Percentiles rank a stretch among this genome's conserved stretches.
phyloP scores from a whole-genome alignment of 2,888 invertebrate species.

The Phlogophora meticulosa region DNA sequence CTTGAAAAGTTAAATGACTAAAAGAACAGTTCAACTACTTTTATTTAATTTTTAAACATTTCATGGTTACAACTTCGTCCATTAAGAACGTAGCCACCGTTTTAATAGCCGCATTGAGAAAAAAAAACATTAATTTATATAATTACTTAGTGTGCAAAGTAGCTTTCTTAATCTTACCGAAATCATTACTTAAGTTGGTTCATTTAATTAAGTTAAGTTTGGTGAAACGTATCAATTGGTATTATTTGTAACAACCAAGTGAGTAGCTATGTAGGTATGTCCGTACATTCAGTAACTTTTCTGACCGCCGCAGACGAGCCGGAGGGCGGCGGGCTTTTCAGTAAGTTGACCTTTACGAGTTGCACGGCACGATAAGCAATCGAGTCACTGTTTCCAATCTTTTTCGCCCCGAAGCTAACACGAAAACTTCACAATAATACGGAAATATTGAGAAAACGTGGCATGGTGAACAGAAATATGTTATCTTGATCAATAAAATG shows the following conservation, averaged over 20 bases:
- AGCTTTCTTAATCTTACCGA: constrained; percentile 31
- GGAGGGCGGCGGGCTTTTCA: constrained; percentile 13
- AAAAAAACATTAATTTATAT: constrained; percentile 29
- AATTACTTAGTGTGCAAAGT: constrained; percentile 34
- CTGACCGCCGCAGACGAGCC: constrained; percentile 1
- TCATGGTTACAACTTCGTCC: constrained; percentile 15
- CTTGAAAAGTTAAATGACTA: constrained; percentile 3
- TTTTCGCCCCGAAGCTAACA: constrained; percentile 22
- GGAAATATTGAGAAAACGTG: constrained; percentile 27
- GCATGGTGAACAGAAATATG: constrained; percentile 17
- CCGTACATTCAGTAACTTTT: constrained; percentile 7
- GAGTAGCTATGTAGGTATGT: neutral
- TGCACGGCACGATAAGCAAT: constrained; percentile 32
- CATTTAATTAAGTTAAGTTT: constrained; percentile 29
- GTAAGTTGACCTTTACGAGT: constrained; percentile 37
- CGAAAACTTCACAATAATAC: constrained; percentile 35
- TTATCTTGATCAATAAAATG: constrained; percentile 27
- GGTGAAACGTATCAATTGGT: neutral
- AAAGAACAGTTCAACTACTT: constrained; percentile 2
- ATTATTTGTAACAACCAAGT: constrained; percentile 19
- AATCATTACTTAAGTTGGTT: constrained; percentile 23
- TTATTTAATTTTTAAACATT: constrained; percentile 6
- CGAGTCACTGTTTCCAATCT: constrained; percentile 36
- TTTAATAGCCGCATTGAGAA: constrained; percentile 18
- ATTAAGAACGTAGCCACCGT: constrained; percentile 29